Percentiles rank a stretch among this genome's conserved stretches.
phyloP scores from a whole-genome alignment of 2,113 vertebrate genomes.

The Carassius auratus region DNA sequence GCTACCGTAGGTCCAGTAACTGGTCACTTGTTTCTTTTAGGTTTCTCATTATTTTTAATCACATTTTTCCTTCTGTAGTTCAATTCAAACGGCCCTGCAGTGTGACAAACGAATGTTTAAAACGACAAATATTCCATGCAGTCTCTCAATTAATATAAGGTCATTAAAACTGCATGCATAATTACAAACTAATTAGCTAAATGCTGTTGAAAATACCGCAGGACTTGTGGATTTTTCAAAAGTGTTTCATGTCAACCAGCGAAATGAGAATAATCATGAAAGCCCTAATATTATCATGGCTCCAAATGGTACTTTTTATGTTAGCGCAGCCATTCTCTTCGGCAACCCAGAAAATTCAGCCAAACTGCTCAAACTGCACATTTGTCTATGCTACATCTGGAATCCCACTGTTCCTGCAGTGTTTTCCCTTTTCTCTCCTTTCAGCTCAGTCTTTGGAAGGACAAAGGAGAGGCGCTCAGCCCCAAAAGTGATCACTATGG shows the following conservation, averaged over 20 bases:
- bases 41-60: conserved; percentile 2
- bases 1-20: background rate
- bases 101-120: conserved; percentile 15
- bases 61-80: conserved; percentile 6
- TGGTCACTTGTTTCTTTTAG: background rate
- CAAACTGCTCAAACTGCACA: background rate
- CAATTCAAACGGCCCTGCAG: background rate
- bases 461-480: conserved; percentile 40
- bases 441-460: conserved; percentile 12
- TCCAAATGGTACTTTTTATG: background rate
- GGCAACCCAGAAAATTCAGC: background rate
- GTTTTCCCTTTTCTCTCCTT: background rate
- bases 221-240: conserved; percentile 11
- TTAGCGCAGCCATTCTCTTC: background rate
- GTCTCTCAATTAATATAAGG: conserved; percentile 17
- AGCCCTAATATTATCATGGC: background rate
- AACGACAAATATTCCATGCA: conserved; percentile 11
- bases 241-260: conserved; percentile 16
- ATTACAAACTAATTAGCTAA: conserved; percentile 30
- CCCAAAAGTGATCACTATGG: conserved; percentile 48
- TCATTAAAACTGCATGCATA: conserved; percentile 22
- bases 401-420: background rate
- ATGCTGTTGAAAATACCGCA: background rate
- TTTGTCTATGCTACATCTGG: background rate
- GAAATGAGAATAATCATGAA: conserved; percentile 1